Evolutionary conservation across 1,140 invertebrate species (phyloP), one percentile per base, ranked within the genome.

Genomic region (Planococcus citri): DNA sequence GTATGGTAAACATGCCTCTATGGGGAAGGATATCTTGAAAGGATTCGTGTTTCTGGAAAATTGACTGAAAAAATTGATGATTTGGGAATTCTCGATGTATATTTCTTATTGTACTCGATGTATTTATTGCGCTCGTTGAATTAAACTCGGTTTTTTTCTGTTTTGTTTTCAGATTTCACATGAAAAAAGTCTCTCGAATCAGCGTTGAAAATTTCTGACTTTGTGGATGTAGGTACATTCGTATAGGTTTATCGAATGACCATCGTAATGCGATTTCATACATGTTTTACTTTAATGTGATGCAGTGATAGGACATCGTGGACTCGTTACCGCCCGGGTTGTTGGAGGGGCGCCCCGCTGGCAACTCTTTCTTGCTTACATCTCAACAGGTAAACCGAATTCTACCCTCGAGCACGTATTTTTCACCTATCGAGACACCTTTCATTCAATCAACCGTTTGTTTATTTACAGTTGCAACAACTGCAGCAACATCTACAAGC

Each of bases 341-440:
- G 69, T 72, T 82, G 79, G 81, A 83, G 80, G 79, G 82, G 79
- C 80, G 80, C 80, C 80, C 81, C 80, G 79, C 80, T 64, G 60
- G 60, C 79, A 80, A 80, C 80, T 81, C 81, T 79, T 80, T 82
- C 76, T 78, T 82, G 72, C 77, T 82, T 38, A 82, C 81, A 20
- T 80, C 80, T 76, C 81, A 82, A 74, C 81, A 82, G 78, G 81
- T 82, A 77, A 60, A 17, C 41, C 6, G 41, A n/a, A n/a, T n/a
- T n/a, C n/a, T n/a, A n/a, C n/a, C n/a, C n/a, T 27, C 29, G 14
- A 21, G 6, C 22, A n/a, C 20, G 73, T 68, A 27, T 71, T 70
- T 58, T 12, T 12, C 20, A 14, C 38, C 20, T 20, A 17, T 70
- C 20, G 25, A 67, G 20, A 17, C 60, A 68, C 20, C n/a, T n/a